Base-by-base conservation (phyloP, 2,113 vertebrate genomes). In the Haplochromis burtoni region DNA sequence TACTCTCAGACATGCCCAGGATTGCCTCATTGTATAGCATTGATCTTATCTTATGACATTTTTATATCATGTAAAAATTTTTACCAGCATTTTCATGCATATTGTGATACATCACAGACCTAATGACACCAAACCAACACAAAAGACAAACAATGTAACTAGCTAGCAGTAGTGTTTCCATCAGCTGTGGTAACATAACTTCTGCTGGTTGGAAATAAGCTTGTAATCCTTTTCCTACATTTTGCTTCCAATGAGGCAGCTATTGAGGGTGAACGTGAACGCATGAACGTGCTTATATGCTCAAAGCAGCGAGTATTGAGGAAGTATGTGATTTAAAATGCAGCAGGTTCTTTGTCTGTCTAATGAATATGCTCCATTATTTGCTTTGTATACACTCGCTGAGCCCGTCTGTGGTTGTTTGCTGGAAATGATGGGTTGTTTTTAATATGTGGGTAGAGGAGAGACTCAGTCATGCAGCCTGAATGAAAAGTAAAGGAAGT, bases 11-110 rank as follows among this genome's bases (percentile, higher is more conserved):
- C 35, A 42, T 71, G 66, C n/a, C 63, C 35, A 14, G 35, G n/a
- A 24, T 4, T 71, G 35, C 4, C n/a, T 42, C 35, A 42, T 1
- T 68, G 33, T 71, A 2, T 71, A 4, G n/a, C 35, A 40, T 10
- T 71, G n/a, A 24, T 42, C 35, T 42, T 35, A 2, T 7, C 19
- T 40, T 9, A 8, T 9, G 63, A 38, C 3, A 68, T 40, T 68
- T 40, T n/a, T 63, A 61, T 33, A 3, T 7, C 29, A 61, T 33
- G 59, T 61, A 19, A 33, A 63, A 19, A 0, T 0, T 0, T 0
- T 40, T 40, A 68, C 19, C 11, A 40, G 0, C 21, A 12, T 68
- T 40, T 40, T 68, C 7, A 68, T 40, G 33, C 19, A 21, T 13
- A 38, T 13, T 68, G 19, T 40, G 63, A 68, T 68, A 68, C 19